Percentiles rank a stretch among this genome's conserved stretches.
These are phyloP conservation scores for Pteropus rufus DNA, from an alignment of 2,797 vertebrate species.

Conservation along the genomic window DNA sequence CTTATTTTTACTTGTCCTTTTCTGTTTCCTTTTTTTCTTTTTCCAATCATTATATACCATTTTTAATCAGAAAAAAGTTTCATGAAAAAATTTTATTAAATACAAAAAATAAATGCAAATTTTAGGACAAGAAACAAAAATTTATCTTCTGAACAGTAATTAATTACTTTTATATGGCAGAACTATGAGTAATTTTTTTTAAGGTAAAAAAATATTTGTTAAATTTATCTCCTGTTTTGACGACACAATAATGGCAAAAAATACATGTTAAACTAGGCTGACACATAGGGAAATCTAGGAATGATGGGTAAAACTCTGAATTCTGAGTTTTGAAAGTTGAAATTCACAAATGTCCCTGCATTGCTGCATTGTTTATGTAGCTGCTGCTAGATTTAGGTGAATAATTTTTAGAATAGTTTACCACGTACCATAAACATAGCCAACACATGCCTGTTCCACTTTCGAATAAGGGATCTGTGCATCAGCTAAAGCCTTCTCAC, in stretches of 20 bases:
- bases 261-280: background rate
- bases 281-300: background rate
- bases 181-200: background rate
- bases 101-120: background rate
- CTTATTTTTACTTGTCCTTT: background rate
- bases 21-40: background rate
- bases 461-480: conserved; percentile 91
- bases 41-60: background rate
- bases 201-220: background rate
- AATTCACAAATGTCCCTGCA: background rate
- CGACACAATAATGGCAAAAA: conserved; percentile 16
- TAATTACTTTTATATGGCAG: background rate
- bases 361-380: background rate
- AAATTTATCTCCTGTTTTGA: background rate
- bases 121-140: conserved; percentile 25
- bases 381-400: background rate
- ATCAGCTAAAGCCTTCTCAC: conserved; percentile 91
- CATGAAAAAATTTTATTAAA: background rate
- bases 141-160: conserved; percentile 13
- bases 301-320: background rate
- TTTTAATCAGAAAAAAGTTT: background rate
- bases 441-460: conserved; percentile 94
- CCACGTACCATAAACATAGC: conserved; percentile 94
- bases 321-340: conserved; percentile 14
- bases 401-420: background rate